Base-by-base conservation (phyloP, 2,113 vertebrate genomes). In the Egretta garzetta region DNA sequence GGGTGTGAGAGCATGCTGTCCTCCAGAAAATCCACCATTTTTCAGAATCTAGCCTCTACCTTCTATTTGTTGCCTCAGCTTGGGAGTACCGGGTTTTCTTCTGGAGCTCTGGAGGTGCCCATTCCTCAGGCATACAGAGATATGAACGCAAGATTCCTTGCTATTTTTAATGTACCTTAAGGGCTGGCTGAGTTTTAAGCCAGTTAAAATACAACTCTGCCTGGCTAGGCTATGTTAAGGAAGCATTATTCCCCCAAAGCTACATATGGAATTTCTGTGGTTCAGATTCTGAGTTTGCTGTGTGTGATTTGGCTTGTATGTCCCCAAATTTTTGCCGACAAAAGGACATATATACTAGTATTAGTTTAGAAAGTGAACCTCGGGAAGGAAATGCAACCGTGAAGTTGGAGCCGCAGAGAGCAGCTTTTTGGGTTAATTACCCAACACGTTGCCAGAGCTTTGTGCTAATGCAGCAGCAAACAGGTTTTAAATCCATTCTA, bases 1-100 rank as follows among this genome's bases (percentile, higher is more conserved):
- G 70, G 70, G 39, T 21, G 41, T 18, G 45, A 43, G 19, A 71
- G 22, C 3, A 0, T 0, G 5, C 33, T 6, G 20, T 33, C 33
- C 50, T 55, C 14, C 16, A 26, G 27, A 66, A 67, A 55, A 71
- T 33, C 21, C n/a, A 13, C 15, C 2, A 0, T 1, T 53, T 43
- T 39, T n/a, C 23, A 64, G 47, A 32, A 43, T 6, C 68, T 39
- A 16, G 39, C 32, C 39, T 53, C 60, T 58, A 3, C 32, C 22
- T 91, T 64, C 68, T 45, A 0, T 32, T 71, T 67, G n/a, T 92
- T 92, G 26, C 74, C 53, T 75, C 22, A 37, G 14, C 33, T 43
- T 52, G 30, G 86, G n/a, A 90, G 62, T 12, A 64, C 6, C 21
- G 41, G 53, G 26, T 75, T 87, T 79, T 28, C 35, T 14, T 64